Base-by-base conservation (phyloP, 2,797 vertebrate genomes). In the Eupleurogrammus muticus region DNA sequence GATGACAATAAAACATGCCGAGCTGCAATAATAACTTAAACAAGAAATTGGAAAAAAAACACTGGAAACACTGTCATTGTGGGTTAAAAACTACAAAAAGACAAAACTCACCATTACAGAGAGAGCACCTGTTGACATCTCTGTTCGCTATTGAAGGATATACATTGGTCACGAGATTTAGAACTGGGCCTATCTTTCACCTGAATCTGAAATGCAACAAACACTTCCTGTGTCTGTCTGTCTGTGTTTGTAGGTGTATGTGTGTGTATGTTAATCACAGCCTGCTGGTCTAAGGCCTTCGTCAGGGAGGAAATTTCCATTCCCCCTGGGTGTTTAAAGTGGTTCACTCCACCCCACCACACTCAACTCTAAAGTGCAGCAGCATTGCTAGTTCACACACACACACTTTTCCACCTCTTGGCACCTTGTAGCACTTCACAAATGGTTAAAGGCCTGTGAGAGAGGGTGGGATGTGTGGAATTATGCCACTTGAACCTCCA, bases 401-500 rank as follows among this genome's bases (percentile, higher is more conserved):
- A 21, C 23, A 48, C 10, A 20, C 21, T 35, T 19, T 32, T n/a
- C 46, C 19, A 47, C 35, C 36, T 19, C 5, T 42, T 35, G 9
- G 14, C 44, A 56, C 59, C 40, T 6, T 55, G 5, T 44, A 53
- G 55, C 63, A 32, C 47, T 60, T n/a, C 42, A 50, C 46, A 19
- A 1, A 49, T 46, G 56, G 67, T 71, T 63, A 55, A 50, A 62
- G 65, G 59, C 49, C 36, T 12, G 48, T 5, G 40, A 70, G 69
- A 68, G 54, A 12, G 35, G 4, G 24, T 34, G 50, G 65, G 59
- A 62, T 55, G 73, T 77, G 69, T 68, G 73, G 56, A 79, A 80
- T 50, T 53, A 66, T 76, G 70, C 74, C 63, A 70, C 75, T 71
- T 55, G 73, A 87, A 75, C 23, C 81, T 67, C 19, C 19, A 28